Evolutionary conservation across 30 jellyfish, hydroid and myxozoan species (phyloP).

Genomic region (Turritopsis rubra): DNA sequence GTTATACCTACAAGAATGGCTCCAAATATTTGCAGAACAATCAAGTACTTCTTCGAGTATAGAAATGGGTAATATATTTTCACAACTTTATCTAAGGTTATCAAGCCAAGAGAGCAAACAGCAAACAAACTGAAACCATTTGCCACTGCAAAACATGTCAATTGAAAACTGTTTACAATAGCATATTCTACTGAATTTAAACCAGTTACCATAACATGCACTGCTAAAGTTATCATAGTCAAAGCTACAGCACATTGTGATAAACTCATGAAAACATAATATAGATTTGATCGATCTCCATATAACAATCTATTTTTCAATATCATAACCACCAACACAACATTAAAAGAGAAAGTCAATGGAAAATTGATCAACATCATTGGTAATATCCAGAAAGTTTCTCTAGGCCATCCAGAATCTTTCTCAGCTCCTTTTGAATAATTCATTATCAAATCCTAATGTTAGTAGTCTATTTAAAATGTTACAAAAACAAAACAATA

Average conservation of each 20-base stretch:
- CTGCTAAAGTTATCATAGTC: background rate
- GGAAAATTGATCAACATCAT: background rate
- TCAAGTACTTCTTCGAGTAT: no score
- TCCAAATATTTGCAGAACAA: no score
- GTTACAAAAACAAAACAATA: no score
- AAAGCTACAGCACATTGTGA: background rate
- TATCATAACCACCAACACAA: background rate
- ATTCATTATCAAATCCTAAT: no score
- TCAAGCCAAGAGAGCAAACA: background rate
- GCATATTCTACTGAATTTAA: background rate
- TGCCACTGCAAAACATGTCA: background rate
- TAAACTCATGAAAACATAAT: background rate
- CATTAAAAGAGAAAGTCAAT: background rate
- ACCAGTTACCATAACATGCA: background rate
- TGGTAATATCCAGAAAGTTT: background rate
- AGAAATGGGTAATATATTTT: no score
- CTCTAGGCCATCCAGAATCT: background rate
- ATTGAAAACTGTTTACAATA: background rate
- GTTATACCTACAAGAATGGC: no score
- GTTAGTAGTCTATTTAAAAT: no score
- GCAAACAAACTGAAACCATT: background rate
- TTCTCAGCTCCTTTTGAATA: no score
- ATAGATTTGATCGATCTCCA: background rate
- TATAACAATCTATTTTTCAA: background rate
- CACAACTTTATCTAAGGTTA: no score